phyloP scores from a whole-genome alignment of 2,797 vertebrate genomes.

The Enteromius fasciolatus region DNA sequence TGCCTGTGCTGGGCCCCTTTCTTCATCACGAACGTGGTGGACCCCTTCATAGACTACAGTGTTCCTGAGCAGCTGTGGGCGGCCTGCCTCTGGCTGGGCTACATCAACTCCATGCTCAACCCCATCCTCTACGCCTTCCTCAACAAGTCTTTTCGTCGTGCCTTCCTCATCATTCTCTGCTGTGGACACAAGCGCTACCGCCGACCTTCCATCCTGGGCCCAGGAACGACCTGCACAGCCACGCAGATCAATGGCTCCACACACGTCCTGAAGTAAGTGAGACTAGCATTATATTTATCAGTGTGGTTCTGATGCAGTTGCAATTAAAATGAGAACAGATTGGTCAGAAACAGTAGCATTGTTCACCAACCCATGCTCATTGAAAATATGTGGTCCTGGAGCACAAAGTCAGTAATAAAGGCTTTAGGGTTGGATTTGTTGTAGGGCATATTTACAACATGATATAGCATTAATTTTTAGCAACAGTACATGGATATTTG shows the following conservation, averaged over 20 bases:
- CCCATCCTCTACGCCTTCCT: slow-evolving; percentile 99
- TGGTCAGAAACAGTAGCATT: background rate
- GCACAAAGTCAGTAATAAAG: background rate
- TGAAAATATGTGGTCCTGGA: background rate
- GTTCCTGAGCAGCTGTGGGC: slow-evolving; percentile 93
- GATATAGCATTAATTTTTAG: too few species aligned
- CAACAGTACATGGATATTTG: too few species aligned
- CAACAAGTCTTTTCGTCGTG: slow-evolving; percentile 98
- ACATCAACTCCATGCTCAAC: slow-evolving; percentile 99
- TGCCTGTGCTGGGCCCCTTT: slow-evolving; percentile 99
- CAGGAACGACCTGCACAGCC: slow-evolving; percentile 85
- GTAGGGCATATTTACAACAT: too few species aligned
- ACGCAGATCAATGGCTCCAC: slow-evolving; percentile 96
- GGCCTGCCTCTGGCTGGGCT: slow-evolving; percentile 96
- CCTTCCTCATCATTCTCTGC: slow-evolving; percentile 99
- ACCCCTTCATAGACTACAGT: slow-evolving; percentile 94
- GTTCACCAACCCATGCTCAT: background rate
- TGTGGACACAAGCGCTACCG: slow-evolving; percentile 92
- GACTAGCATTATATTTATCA: background rate
- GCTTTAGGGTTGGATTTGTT: too few species aligned
- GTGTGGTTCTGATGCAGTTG: background rate
- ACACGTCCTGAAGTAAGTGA: slow-evolving; percentile 93
- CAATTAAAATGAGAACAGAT: background rate
- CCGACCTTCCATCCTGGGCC: slow-evolving; percentile 87
- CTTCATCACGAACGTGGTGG: slow-evolving; percentile 96